These are phyloP conservation scores for Drosophila ananassae DNA, from an alignment of 1,140 invertebrate species.

Conservation along the genomic window DNA sequence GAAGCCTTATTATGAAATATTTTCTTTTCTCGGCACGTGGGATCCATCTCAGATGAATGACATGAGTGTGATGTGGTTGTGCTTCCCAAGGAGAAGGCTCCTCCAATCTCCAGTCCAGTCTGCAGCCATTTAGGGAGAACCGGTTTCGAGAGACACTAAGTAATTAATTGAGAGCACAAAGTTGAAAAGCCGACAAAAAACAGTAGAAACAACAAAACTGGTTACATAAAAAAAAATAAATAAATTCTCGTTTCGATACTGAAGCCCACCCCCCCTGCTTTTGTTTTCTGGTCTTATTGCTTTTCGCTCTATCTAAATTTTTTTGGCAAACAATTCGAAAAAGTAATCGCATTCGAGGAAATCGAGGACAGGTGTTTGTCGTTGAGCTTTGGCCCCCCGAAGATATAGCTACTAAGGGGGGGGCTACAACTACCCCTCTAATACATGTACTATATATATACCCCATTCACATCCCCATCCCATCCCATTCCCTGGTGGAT, in stretches of 20 bases:
- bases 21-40: slow-evolving; percentile 34
- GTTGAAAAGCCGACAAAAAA: slow-evolving; percentile 9
- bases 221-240: slow-evolving; percentile 77
- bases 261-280: not conserved
- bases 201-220: slow-evolving; percentile 42
- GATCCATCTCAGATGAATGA: slow-evolving; percentile 24
- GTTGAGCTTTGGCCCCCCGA: slow-evolving; percentile 43
- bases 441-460: not conserved
- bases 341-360: slow-evolving; percentile 28
- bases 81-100: not conserved
- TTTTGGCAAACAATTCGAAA: slow-evolving; percentile 35
- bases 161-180: slow-evolving; percentile 44
- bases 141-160: slow-evolving; percentile 33
- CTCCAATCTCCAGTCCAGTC: not conserved
- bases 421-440: not conserved
- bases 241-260: slow-evolving; percentile 30
- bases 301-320: not conserved
- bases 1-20: slow-evolving; percentile 2
- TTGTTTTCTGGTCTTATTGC: slow-evolving; percentile 6
- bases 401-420: not conserved
- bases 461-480: not conserved
- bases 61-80: not conserved
- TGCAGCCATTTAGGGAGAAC: slow-evolving; percentile 16
- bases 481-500: not conserved
- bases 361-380: slow-evolving; percentile 65